These are phyloP conservation scores for Lacerta agilis DNA, from an alignment of 2,797 vertebrate genomes.

Conservation along the genomic window DNA sequence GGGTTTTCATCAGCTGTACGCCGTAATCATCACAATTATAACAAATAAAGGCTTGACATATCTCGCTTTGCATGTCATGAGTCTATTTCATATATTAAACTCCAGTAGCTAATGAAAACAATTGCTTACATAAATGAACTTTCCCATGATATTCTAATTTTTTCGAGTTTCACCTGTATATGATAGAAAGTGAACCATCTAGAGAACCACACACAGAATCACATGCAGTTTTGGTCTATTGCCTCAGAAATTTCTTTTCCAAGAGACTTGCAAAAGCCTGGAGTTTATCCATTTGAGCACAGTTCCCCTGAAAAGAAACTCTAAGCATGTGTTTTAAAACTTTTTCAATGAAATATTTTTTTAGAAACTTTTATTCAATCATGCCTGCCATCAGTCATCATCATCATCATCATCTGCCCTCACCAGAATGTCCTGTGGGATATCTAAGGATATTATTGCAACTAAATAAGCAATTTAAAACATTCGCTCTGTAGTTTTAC, in stretches of 20 bases:
- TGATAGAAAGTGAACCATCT: neutral
- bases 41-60: no score
- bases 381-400: neutral
- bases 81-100: no score
- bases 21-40: no score
- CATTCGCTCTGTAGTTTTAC: neutral
- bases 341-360: neutral
- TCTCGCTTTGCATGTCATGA: no score
- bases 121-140: no score
- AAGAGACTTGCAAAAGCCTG: neutral
- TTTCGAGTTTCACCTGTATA: neutral
- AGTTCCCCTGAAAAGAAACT: neutral
- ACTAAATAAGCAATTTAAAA: neutral
- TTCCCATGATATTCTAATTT: no score
- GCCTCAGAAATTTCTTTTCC: fast-evolving
- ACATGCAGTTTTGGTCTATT: neutral
- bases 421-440: no score
- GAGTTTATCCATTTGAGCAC: neutral
- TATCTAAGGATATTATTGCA: no score
- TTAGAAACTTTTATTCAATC: neutral
- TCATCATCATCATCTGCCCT: no score
- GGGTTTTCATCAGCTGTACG: no score
- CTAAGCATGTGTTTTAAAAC: neutral
- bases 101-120: no score
- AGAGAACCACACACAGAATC: neutral